phyloP scores from a whole-genome alignment of 2,888 invertebrate species.

The Drosophila paracracens region DNA sequence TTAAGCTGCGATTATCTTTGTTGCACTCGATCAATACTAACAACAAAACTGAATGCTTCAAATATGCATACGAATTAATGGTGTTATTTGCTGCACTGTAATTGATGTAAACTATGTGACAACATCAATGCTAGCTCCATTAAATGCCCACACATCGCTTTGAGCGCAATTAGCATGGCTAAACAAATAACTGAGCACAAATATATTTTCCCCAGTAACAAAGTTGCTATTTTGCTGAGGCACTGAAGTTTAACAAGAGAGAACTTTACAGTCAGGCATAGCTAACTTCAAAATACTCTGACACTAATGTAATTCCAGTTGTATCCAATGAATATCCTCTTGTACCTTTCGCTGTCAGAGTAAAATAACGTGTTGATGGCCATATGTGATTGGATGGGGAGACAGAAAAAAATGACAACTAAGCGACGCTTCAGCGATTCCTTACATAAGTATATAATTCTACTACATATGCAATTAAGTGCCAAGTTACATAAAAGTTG shows the following conservation, averaged over 20 bases:
- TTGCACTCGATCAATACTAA: constrained; percentile 30
- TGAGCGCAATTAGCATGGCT: constrained; percentile 48
- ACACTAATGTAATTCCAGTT: background rate
- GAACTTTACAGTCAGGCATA: too few species aligned
- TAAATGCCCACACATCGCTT: constrained; percentile 55
- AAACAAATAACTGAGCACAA: constrained; percentile 49
- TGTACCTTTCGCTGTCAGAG: background rate
- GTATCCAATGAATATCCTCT: background rate
- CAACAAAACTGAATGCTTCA: constrained; percentile 22
- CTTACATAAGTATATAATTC: constrained; percentile 9
- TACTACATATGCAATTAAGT: constrained; percentile 53
- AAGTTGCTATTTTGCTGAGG: constrained; percentile 2
- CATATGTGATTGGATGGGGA: constrained; percentile 38
- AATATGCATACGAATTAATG: constrained; percentile 40
- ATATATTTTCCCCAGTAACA: constrained; percentile 10
- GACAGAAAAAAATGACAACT: constrained; percentile 8
- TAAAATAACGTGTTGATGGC: constrained; percentile 36
- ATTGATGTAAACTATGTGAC: constrained; percentile 58
- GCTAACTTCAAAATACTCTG: background rate
- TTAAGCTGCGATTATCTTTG: constrained; percentile 14
- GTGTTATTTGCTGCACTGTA: constrained; percentile 35
- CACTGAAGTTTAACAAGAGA: background rate
- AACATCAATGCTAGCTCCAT: constrained; percentile 43
- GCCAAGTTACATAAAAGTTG: constrained; percentile 55
- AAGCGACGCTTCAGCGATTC: constrained; percentile 58